Percentiles rank a stretch among this genome's conserved stretches.
Conservation (phyloP, 2,888 invertebrate genomes). For the Cryptocheilus praepositus region DNA sequence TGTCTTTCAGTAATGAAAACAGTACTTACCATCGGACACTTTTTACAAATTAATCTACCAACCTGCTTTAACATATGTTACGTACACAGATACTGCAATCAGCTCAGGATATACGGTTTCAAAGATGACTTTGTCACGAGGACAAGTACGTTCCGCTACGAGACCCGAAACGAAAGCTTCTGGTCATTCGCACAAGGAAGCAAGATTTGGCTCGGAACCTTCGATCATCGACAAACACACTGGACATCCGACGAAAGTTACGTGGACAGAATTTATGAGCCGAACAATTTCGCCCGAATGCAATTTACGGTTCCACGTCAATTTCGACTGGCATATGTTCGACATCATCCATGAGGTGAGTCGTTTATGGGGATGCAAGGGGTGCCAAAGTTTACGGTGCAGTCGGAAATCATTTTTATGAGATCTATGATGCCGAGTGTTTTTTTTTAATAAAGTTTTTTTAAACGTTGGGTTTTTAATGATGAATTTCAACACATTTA, state of each 20-base stretch:
- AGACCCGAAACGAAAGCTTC: constrained; percentile 2
- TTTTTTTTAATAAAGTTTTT: no score
- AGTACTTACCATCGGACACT: no score
- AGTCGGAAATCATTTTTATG: no score
- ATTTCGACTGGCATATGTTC: constrained; percentile 82
- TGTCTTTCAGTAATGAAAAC: no score
- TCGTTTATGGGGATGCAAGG: no score
- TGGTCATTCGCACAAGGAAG: constrained; percentile 12
- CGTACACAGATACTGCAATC: constrained; percentile 17
- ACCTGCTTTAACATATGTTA: background rate
- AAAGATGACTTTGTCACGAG: constrained; percentile 5
- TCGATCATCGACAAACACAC: constrained; percentile 15
- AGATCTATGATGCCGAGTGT: no score
- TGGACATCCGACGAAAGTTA: constrained; percentile 16
- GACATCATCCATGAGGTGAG: constrained; percentile 80
- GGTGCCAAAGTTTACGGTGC: no score
- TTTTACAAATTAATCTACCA: no score
- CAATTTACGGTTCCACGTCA: constrained; percentile 80
- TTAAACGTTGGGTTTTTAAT: no score
- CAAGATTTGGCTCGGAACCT: constrained; percentile 8
- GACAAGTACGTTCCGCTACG: constrained; percentile 8
- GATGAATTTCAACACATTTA: no score
- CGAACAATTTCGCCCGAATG: constrained; percentile 82
- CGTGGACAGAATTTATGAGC: constrained; percentile 84
- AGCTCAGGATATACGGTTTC: constrained; percentile 15